phyloP scores from a whole-genome alignment of 2,113 vertebrate genomes.

The Rhombomys opimus region DNA sequence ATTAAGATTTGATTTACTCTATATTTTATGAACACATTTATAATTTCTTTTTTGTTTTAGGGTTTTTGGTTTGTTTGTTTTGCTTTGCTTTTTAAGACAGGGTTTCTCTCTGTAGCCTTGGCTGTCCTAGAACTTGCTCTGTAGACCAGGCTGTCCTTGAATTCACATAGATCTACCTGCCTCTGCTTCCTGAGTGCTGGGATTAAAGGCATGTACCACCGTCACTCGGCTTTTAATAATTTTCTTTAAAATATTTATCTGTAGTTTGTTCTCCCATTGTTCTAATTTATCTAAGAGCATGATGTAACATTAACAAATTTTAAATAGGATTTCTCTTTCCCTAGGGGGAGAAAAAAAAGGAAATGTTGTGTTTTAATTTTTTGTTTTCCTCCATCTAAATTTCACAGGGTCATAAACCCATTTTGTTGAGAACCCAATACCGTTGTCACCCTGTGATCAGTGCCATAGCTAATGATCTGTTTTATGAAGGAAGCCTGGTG shows the following conservation, averaged over 20 bases:
- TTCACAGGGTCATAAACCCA: conserved; percentile 85
- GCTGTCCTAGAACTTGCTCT: not conserved
- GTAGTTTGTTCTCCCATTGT: not conserved
- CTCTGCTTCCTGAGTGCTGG: not conserved
- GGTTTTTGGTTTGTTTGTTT: not conserved
- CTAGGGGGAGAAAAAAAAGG: not conserved
- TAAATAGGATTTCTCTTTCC: conserved; percentile 10
- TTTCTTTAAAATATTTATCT: conserved; percentile 16
- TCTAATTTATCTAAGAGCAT: conserved; percentile 5
- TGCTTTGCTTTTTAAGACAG: not conserved
- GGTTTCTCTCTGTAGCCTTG: not conserved
- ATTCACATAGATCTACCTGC: not conserved
- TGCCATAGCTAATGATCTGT: conserved; percentile 86
- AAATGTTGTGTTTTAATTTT: not conserved
- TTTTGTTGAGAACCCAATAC: conserved; percentile 88
- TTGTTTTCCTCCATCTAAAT: not conserved
- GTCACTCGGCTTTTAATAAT: not conserved
- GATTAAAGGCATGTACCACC: not conserved
- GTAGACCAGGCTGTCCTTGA: not conserved
- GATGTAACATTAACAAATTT: not conserved
- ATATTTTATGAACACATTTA: not conserved
- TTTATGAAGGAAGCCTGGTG: conserved; percentile 86
- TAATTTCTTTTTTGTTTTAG: not conserved
- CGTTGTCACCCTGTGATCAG: conserved; percentile 90
- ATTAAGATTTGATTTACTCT: not conserved